phyloP scores from a whole-genome alignment of 1,140 invertebrate genomes.

The Drosophila lacertosa region DNA sequence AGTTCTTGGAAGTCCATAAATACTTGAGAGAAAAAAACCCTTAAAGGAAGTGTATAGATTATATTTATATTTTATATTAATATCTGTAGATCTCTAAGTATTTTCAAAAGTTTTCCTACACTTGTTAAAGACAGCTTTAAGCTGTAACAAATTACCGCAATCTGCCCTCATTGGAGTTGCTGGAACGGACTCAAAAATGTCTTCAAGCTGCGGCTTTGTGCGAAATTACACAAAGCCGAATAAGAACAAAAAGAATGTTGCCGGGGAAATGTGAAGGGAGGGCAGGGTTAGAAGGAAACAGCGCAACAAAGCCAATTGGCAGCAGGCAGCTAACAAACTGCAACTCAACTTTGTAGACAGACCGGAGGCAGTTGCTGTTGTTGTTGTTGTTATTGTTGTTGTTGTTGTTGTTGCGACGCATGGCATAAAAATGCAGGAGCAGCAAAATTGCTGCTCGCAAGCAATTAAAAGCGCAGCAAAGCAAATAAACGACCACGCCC shows the following conservation, averaged over 20 bases:
- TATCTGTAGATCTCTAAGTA: too few relatives aligned
- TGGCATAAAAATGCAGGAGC: conserved; percentile 61
- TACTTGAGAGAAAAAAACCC: too few relatives aligned
- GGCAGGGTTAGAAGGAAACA: conserved; percentile 34
- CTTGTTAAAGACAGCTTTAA: conserved; percentile 35
- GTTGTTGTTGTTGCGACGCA: conserved; percentile 27
- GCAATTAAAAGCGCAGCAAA: conserved; percentile 77
- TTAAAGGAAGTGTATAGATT: too few relatives aligned
- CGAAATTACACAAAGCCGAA: conserved; percentile 69
- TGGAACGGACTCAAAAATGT: conserved; percentile 17
- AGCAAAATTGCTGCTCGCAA: conserved; percentile 56
- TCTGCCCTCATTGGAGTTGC: conserved; percentile 18
- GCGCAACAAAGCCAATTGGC: conserved; percentile 48
- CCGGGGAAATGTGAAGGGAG: background rate
- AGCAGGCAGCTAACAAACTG: conserved; percentile 64
- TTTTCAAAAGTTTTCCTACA: too few relatives aligned
- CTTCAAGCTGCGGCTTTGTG: conserved; percentile 49
- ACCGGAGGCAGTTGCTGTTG: conserved; percentile 55
- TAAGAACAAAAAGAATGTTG: conserved; percentile 68
- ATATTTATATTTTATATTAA: too few relatives aligned
- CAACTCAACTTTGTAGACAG: conserved; percentile 78
- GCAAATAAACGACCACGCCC: conserved; percentile 73
- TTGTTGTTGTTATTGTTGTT: conserved; percentile 22
- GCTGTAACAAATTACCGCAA: conserved; percentile 38
- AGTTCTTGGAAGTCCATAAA: too few relatives aligned